Conservation (phyloP, 2,888 invertebrate genomes). For the Pristionchus exspectatus region DNA sequence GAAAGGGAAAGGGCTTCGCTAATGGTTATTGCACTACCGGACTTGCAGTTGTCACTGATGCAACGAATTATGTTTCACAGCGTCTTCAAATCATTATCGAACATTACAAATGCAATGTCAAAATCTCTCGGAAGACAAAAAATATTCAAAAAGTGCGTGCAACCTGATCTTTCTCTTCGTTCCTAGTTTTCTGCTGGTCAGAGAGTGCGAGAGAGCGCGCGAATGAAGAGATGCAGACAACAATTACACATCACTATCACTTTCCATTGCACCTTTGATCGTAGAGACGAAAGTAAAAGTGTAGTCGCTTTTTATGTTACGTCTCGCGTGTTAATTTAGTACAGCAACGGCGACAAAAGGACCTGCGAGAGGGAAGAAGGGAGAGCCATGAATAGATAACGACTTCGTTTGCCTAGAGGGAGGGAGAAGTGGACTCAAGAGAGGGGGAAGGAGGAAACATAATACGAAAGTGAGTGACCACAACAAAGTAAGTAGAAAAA, state of each 20-base stretch:
- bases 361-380: neutral
- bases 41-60: neutral
- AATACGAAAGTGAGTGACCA: slow-evolving; percentile 26
- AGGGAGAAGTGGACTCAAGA: neutral
- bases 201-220: too few species aligned
- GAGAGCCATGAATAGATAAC: slow-evolving; percentile 47
- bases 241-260: neutral
- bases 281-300: neutral
- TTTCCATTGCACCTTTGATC: neutral
- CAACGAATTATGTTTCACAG: neutral
- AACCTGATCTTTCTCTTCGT: too few species aligned
- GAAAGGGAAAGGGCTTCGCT: neutral
- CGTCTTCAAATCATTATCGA: neutral
- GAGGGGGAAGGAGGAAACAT: slow-evolving; percentile 5
- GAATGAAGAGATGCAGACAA: too few species aligned
- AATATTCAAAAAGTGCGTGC: neutral
- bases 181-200: too few species aligned
- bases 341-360: slow-evolving; percentile 16
- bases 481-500: neutral
- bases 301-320: slow-evolving; percentile 18
- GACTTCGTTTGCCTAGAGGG: slow-evolving; percentile 38
- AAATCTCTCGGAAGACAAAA: too few species aligned
- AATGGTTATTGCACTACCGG: neutral
- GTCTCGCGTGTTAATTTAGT: slow-evolving; percentile 20
- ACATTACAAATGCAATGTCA: neutral